Percentiles rank a stretch among this genome's conserved stretches.
phyloP scores from a whole-genome alignment of 2,113 vertebrate species.

The Potamarius usumacintae region DNA sequence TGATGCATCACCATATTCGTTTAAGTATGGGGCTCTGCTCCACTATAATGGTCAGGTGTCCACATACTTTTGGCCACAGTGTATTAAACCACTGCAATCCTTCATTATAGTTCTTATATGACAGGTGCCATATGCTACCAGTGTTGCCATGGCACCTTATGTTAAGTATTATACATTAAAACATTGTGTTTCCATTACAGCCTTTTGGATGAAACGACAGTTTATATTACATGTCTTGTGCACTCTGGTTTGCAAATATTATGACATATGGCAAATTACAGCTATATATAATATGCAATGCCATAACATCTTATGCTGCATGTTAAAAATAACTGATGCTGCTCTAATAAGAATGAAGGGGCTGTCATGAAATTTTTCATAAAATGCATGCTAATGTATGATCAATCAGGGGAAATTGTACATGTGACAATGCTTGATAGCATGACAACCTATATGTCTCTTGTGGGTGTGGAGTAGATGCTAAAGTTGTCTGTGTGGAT shows the following conservation, averaged over 20 bases:
- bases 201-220: neutral
- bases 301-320: neutral
- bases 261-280: neutral
- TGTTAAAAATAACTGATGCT: neutral
- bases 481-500: neutral
- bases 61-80: neutral
- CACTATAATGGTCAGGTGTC: neutral
- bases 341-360: neutral
- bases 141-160: neutral
- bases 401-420: neutral
- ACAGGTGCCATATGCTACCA: neutral
- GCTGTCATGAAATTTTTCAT: neutral
- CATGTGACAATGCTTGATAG: neutral
- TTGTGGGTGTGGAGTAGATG: neutral
- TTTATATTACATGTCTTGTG: neutral
- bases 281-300: neutral
- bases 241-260: neutral
- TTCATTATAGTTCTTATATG: neutral
- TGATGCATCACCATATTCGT: too few relatives aligned
- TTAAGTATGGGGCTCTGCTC: too few relatives aligned
- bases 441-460: too few relatives aligned
- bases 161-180: neutral
- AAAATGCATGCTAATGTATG: neutral
- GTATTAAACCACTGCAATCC: neutral
- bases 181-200: neutral